Evolutionary conservation across 2,888 invertebrate species (phyloP).

Genomic region (Callosobruchus maculatus): DNA sequence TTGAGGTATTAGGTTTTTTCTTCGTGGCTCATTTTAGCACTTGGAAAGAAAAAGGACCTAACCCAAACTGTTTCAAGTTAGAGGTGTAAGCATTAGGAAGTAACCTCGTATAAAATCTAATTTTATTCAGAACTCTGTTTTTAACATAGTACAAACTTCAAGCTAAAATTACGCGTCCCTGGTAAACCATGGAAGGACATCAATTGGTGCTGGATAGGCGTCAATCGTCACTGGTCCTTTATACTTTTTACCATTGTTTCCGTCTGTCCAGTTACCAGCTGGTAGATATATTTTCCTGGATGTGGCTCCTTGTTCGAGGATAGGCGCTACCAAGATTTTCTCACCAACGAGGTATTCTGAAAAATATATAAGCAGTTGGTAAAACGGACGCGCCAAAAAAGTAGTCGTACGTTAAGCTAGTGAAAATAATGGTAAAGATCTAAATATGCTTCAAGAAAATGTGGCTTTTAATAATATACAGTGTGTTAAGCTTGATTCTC

Average conservation of each 20-base stretch:
- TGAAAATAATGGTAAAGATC: too few relatives aligned
- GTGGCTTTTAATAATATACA: too few relatives aligned
- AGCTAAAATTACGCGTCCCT: not conserved
- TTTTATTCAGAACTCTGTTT: not conserved
- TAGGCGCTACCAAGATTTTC: constrained; percentile 73
- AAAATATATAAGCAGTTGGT: too few relatives aligned
- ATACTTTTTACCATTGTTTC: constrained; percentile 50
- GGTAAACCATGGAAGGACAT: constrained; percentile 66
- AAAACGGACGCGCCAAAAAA: too few relatives aligned
- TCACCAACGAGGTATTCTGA: constrained; percentile 79
- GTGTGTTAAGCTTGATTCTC: too few relatives aligned
- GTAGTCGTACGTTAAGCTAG: too few relatives aligned
- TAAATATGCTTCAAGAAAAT: too few relatives aligned
- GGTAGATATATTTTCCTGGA: constrained; percentile 74
- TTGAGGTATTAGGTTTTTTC: too few relatives aligned
- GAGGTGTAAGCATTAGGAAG: too few relatives aligned
- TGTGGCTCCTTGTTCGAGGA: constrained; percentile 59
- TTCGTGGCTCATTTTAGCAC: too few relatives aligned
- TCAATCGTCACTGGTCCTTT: constrained; percentile 61
- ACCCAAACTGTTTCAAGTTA: too few relatives aligned
- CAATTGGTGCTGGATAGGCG: constrained; percentile 64
- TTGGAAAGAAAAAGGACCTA: too few relatives aligned
- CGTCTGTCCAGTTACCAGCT: constrained; percentile 68
- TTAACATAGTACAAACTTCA: not conserved
- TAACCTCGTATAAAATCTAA: not conserved